Percentiles rank a stretch among this genome's conserved stretches.
These are phyloP conservation scores for Propsilocerus akamusi DNA, from an alignment of 1,140 invertebrate species.

Conservation along the genomic window DNA sequence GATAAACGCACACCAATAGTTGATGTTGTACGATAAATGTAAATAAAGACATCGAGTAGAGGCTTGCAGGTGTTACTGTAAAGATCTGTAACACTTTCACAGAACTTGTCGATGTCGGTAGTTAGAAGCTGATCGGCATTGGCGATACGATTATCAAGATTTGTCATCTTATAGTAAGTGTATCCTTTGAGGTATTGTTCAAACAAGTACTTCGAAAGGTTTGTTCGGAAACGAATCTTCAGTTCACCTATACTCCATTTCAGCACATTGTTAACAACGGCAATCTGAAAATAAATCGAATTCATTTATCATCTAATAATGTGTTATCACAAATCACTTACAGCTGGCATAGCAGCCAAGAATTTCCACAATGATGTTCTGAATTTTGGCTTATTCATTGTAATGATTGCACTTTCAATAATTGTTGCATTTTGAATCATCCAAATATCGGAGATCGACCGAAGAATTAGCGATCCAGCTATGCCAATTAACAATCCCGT, in stretches of 20 bases:
- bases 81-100: constrained; percentile 81
- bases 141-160: constrained; percentile 83
- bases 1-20: too few relatives aligned
- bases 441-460: constrained; percentile 93
- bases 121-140: constrained; percentile 95
- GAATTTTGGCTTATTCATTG: constrained; percentile 61
- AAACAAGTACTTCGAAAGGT: constrained; percentile 72
- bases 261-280: constrained; percentile 78
- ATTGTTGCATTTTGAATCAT: constrained; percentile 86
- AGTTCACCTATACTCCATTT: constrained; percentile 90
- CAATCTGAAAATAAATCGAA: constrained; percentile 38
- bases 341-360: constrained; percentile 61
- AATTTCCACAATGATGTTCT: constrained; percentile 56
- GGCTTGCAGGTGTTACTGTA: constrained; percentile 98
- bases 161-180: constrained; percentile 95
- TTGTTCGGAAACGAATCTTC: constrained; percentile 75
- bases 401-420: constrained; percentile 89
- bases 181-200: constrained; percentile 85
- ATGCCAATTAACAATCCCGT: constrained; percentile 63
- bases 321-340: constrained; percentile 27
- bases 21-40: constrained; percentile 74
- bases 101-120: constrained; percentile 94
- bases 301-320: constrained; percentile 6
- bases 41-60: constrained; percentile 82
- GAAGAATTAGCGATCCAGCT: constrained; percentile 58